Evolutionary conservation across 2,113 vertebrate species (phyloP).

Genomic region (Phyllostomus hastatus): DNA sequence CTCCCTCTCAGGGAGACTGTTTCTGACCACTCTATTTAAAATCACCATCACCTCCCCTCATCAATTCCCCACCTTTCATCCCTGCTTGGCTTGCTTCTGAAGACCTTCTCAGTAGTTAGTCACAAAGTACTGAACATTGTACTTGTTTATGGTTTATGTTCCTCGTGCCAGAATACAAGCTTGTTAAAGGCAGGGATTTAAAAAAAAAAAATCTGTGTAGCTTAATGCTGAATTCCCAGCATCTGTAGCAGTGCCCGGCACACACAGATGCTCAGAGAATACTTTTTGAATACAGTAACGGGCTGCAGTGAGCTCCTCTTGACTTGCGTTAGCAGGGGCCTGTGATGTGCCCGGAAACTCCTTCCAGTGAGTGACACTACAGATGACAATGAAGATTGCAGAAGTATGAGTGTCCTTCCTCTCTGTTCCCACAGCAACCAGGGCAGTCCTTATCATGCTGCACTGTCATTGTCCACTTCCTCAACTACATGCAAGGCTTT

Average conservation of each 20-base stretch:
- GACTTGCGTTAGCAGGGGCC: not conserved
- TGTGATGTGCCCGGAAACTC: constrained; percentile 1
- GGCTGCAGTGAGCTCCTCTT: not conserved
- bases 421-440: constrained; percentile 14
- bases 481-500: not conserved
- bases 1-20: not conserved
- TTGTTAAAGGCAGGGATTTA: not conserved
- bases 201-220: not conserved
- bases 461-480: not conserved
- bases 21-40: not conserved
- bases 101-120: not conserved
- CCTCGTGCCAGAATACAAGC: not conserved
- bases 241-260: not conserved
- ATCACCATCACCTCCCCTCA: not conserved
- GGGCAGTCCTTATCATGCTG: not conserved
- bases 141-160: not conserved
- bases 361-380: not conserved
- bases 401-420: not conserved
- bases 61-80: not conserved
- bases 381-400: constrained; percentile 1
- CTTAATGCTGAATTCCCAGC: not conserved
- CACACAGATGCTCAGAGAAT: not conserved
- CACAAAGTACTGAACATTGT: not conserved
- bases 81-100: not conserved
- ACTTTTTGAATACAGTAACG: not conserved